Evolutionary conservation across 64 coral and sea anemone species (phyloP), one percentile per base, ranked within the genome.

Genomic region (Pachyseris speciosa): DNA sequence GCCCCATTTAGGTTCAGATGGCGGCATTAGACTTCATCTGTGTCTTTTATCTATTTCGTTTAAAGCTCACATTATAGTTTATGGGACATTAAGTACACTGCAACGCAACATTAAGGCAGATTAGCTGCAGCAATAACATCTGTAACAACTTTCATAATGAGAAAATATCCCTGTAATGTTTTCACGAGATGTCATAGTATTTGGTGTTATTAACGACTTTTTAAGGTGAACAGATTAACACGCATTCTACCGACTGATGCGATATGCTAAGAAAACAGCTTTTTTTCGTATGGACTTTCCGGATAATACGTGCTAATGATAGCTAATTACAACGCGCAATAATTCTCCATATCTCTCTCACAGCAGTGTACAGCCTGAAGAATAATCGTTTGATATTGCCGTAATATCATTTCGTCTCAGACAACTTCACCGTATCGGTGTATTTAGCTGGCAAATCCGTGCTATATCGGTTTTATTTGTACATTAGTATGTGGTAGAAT

Each of bases 121-220:
- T 71, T 87, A 53, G 52, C 44, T 43, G 43, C 45, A 41, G 32
- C 41, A 29, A 19, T 38, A 75, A 88, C 91, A 93, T 93, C 74
- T 93, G 84, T 78, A 93, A 88, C 64, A 93, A 93, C 91, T 93
- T 93, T 93, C 38, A 24, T 93, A 93, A 93, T 93, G 84, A 86
- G 27, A 37, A 80, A 67, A 93, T 80, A 81, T 58, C 51, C 13
- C 19, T 34, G 41, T 93, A 93, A 93, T 93, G 86, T 69, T 93
- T 81, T 93, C 91, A 93, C 32, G 85, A 93, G 39, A 93, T 88
- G 91, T 93, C 91, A 87, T 43, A 49, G 67, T 80, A 57, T 91
- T 37, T 83, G 73, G 32, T 37, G 33, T 63, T 81, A 81, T 81
- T 81, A 81, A 81, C 77, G 31, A 60, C 77, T 64, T 81, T 63